phyloP scores from a whole-genome alignment of 2,797 vertebrate genomes.

The Bucorvus abyssinicus region DNA sequence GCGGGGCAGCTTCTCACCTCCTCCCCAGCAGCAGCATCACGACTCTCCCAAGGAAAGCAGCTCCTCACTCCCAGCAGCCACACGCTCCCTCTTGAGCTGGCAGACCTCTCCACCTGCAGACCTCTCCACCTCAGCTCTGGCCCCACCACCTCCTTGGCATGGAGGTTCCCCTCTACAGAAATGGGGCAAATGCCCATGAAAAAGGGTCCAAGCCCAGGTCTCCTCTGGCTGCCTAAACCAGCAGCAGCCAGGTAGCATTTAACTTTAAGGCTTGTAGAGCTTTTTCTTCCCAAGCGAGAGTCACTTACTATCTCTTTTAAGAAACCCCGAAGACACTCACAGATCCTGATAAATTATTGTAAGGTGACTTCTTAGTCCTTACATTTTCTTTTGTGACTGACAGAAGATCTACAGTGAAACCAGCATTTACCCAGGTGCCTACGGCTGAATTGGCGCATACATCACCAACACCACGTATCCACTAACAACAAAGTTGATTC shows the following conservation, averaged over 20 bases:
- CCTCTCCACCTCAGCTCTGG: not conserved
- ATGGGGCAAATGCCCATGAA: too few species aligned
- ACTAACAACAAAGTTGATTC: not conserved
- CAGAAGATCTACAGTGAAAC: not conserved
- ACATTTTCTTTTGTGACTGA: not conserved
- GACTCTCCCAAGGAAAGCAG: accelerated
- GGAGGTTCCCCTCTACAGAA: not conserved
- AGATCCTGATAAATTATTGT: too few species aligned
- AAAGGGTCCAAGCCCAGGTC: not conserved
- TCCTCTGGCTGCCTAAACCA: too few species aligned
- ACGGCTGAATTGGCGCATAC: not conserved
- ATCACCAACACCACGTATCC: too few species aligned
- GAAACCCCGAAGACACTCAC: not conserved
- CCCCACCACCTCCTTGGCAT: accelerated
- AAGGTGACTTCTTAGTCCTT: not conserved
- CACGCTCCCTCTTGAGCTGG: accelerated
- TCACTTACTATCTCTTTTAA: not conserved
- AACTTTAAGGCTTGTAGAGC: too few species aligned
- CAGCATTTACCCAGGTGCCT: not conserved
- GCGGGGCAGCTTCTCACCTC: not conserved
- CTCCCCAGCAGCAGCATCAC: not conserved
- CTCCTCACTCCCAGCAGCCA: not conserved
- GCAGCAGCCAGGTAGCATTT: accelerated
- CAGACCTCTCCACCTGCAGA: accelerated
- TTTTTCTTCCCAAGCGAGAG: not conserved